Conservation (phyloP, 2,888 invertebrate genomes). For the Apoda limacodes region DNA sequence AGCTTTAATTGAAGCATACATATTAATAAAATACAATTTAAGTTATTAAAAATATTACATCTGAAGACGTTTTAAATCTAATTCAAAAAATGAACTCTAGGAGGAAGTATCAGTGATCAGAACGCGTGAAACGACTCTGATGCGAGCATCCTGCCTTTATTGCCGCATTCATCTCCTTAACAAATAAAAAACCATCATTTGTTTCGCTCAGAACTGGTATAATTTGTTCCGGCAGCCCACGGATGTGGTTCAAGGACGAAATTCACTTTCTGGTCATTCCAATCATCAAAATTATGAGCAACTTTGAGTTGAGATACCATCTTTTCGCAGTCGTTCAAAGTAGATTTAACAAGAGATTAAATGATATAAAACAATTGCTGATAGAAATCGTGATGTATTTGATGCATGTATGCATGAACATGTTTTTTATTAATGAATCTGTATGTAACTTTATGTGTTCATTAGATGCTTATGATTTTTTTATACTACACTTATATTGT, state of each 20-base stretch:
- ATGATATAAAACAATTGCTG: no score
- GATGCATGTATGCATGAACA: constrained; percentile 11
- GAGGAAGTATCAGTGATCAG: constrained; percentile 48
- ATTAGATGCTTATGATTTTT: neutral
- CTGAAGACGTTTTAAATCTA: no score
- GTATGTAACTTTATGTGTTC: no score
- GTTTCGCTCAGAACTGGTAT: constrained; percentile 33
- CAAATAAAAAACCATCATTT: constrained; percentile 44
- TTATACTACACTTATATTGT: neutral
- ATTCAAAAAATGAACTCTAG: constrained; percentile 26
- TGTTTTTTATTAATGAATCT: constrained; percentile 4
- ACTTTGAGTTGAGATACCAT: no score
- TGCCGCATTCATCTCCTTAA: constrained; percentile 34
- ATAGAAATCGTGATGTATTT: no score
- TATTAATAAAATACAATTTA: no score
- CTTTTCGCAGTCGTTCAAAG: no score
- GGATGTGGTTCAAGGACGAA: constrained; percentile 63
- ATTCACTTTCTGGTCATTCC: constrained; percentile 46
- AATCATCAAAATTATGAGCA: constrained; percentile 25
- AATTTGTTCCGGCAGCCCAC: constrained; percentile 60
- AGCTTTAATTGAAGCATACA: no score
- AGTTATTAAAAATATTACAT: no score
- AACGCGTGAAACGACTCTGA: constrained; percentile 55
- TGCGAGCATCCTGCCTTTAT: constrained; percentile 60
- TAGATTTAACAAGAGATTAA: no score